A percentile compares a stretch with the other conserved stretches of the same genome.
phyloP scores from a whole-genome alignment of 2,113 vertebrate genomes.

The Tricholaema leucomelas region DNA sequence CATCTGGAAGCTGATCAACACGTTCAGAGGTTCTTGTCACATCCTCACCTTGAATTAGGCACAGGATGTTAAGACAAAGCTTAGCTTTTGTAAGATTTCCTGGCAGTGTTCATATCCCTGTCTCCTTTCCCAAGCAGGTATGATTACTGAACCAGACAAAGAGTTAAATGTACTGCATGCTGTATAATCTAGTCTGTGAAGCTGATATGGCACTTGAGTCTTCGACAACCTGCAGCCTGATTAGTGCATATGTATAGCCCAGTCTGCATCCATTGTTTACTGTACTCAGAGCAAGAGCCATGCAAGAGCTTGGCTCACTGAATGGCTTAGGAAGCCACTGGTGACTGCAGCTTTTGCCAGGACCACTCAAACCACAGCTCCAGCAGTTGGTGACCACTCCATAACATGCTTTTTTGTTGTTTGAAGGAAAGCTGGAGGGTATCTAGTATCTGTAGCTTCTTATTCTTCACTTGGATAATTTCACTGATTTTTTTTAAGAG shows the following conservation, averaged over 20 bases:
- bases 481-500: background rate
- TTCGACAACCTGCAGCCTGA: background rate
- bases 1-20: background rate
- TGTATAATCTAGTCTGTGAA: background rate
- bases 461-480: background rate
- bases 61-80: background rate
- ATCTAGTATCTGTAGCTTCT: background rate
- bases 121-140: background rate
- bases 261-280: background rate
- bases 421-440: background rate
- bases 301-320: background rate
- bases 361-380: background rate
- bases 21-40: background rate
- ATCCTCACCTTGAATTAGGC: background rate
- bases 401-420: background rate
- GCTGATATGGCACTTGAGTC: background rate
- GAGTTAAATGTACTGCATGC: background rate
- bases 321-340: background rate
- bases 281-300: background rate
- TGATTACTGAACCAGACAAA: background rate
- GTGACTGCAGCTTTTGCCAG: background rate
- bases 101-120: background rate
- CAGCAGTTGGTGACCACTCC: background rate
- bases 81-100: background rate
- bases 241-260: background rate